A percentile compares a stretch with the other conserved stretches of the same genome.
Evolutionary conservation across 2,888 invertebrate genomes (phyloP).

Genomic region (Dicroscelio sp.): DNA sequence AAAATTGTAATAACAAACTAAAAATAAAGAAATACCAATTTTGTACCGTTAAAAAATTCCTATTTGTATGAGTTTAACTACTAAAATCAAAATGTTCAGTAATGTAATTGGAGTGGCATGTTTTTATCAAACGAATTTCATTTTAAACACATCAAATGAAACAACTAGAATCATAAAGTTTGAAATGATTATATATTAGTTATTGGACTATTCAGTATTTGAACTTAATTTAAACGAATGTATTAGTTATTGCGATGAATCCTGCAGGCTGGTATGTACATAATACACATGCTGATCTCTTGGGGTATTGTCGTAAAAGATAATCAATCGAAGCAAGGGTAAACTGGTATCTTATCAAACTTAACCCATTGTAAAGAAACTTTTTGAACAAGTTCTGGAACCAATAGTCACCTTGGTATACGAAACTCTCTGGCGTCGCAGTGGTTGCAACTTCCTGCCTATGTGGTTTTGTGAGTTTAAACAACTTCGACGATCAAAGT

Average conservation of each 20-base stretch:
- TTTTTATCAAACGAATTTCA: no score
- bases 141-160: no score
- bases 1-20: no score
- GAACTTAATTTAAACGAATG: conserved; percentile 70
- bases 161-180: not conserved
- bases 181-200: conserved; percentile 18
- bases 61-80: no score
- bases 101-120: no score
- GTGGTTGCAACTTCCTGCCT: conserved; percentile 80
- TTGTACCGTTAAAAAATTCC: no score
- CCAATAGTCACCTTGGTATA: conserved; percentile 80
- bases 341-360: conserved; percentile 91
- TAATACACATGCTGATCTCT: conserved; percentile 77
- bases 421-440: conserved; percentile 79
- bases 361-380: conserved; percentile 88
- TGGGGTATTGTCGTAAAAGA: conserved; percentile 86
- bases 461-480: conserved; percentile 81
- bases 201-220: conserved; percentile 16
- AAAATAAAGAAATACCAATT: no score
- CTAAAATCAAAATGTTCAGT: no score
- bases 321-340: conserved; percentile 90
- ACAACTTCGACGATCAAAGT: conserved; percentile 79
- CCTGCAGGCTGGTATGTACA: conserved; percentile 59
- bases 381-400: conserved; percentile 80
- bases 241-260: conserved; percentile 65